Percentiles rank a stretch among this genome's conserved stretches.
Evolutionary conservation across 1,140 invertebrate species (phyloP).

Genomic region (Pantala flavescens): DNA sequence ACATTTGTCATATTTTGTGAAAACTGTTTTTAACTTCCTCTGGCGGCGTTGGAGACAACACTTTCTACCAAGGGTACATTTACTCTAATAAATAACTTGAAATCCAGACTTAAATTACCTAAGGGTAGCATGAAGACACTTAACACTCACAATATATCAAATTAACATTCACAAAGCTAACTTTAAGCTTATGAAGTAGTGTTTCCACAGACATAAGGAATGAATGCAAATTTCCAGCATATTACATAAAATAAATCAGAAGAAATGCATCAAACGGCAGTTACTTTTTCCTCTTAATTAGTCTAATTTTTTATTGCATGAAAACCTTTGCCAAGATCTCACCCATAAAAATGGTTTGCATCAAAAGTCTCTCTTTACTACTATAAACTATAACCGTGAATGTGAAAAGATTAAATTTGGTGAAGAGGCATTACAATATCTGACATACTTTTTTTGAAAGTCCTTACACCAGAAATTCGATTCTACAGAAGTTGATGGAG

Average conservation of each 20-base stretch:
- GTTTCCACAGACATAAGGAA: neutral
- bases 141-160: neutral
- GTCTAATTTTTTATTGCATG: neutral
- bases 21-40: neutral
- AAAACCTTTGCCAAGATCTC: neutral
- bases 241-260: neutral
- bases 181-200: neutral
- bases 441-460: neutral
- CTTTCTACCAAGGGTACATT: neutral
- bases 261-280: slow-evolving; percentile 5
- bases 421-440: neutral
- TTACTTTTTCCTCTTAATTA: neutral
- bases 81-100: neutral
- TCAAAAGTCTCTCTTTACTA: neutral
- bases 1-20: neutral
- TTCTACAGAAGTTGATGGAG: slow-evolving; percentile 6
- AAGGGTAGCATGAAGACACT: neutral
- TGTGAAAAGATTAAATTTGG: neutral
- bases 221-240: neutral
- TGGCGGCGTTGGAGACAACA: neutral
- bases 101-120: neutral
- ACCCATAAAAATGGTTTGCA: neutral
- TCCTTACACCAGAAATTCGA: neutral
- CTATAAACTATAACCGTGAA: neutral
- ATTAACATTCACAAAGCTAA: neutral